Evolutionary conservation across 2,797 vertebrate species (phyloP), one percentile per base, ranked within the genome.

Genomic region (Manis crassicaudata): DNA sequence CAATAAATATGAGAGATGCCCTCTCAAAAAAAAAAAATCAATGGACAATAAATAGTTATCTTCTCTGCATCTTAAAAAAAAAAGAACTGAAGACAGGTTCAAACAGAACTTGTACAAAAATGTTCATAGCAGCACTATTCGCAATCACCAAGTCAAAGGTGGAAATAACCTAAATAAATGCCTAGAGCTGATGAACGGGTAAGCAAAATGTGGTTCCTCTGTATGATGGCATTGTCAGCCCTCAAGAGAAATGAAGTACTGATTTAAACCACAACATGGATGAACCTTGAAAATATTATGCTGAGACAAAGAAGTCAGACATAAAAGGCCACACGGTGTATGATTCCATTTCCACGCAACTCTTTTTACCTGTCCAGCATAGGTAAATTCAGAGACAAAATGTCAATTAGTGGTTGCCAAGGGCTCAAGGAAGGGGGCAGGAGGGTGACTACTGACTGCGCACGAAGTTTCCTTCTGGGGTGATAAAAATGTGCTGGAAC

Each of bases 231-330:
- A 85, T 27, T n/a, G 56, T 68, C 50, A 29, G 63, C 56, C 35
- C 72, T 40, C 58, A 75, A 87, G 58, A 90, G 32, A 35, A 85
- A 84, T 6, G 56, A 73, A 46, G 40, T 12, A 16, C 43, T 83
- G 46, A 94, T 12, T 83, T 35, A 35, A 1, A 54, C 77, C 50
- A 50, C 18, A 14, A 43, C 37, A 40, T 3, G 52, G 52, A 88
- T 18, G 63, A n/a, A 63, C 50, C 90, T 32, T 72, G 75, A 73
- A 94, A 94, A 77, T 16, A 23, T 2, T 46, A 75, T 35, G 11
- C 52, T 21, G 27, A 68, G 43, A 79, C 58, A 80, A 86, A 87
- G 80, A 91, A 93, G 83, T 29, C 95, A 95, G 56, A 81, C 54
- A 65, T 52, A 13, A 43, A 72, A 32, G 7, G 27, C 52, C 43